Percentiles rank a stretch among this genome's conserved stretches.
Conservation (phyloP, 2,888 invertebrate genomes). For the Galerucella calmariensis region DNA sequence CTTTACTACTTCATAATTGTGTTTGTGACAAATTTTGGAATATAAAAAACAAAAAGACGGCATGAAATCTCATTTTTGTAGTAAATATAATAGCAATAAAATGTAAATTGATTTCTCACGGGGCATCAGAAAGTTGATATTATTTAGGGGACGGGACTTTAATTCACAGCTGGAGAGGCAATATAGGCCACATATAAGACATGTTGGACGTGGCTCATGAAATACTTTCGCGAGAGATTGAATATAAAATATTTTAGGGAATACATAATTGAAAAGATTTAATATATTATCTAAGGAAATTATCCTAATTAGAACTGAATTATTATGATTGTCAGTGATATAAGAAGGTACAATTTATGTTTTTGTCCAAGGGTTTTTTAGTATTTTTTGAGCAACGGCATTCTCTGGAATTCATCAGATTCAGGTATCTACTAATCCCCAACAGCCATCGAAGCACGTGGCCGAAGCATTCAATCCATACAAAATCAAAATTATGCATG, state of each 20-base stretch:
- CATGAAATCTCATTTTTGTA: conserved; percentile 60
- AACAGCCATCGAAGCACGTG: no score
- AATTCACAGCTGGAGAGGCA: conserved; percentile 58
- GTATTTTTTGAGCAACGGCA: no score
- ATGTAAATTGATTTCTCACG: conserved; percentile 64
- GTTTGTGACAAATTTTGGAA: conserved; percentile 56
- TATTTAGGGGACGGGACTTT: conserved; percentile 55
- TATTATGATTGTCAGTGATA: no score
- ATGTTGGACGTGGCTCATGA: neutral
- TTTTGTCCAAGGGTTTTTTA: no score
- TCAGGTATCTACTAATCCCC: no score
- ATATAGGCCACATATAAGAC: conserved; percentile 50
- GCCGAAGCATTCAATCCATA: no score
- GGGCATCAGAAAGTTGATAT: conserved; percentile 57
- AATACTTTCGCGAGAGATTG: conserved; percentile 9
- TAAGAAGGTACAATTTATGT: no score
- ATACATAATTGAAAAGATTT: neutral
- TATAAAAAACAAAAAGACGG: conserved; percentile 53
- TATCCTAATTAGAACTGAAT: no score
- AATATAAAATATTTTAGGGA: conserved; percentile 7
- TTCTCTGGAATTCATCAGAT: no score
- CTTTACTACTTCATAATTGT: conserved; percentile 58
- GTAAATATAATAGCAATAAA: conserved; percentile 65
- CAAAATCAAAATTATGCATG: no score
- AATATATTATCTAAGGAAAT: no score